Evolutionary conservation across 2,113 vertebrate genomes (phyloP), one percentile per base, ranked within the genome.

Genomic region (Sander vitreus): DNA sequence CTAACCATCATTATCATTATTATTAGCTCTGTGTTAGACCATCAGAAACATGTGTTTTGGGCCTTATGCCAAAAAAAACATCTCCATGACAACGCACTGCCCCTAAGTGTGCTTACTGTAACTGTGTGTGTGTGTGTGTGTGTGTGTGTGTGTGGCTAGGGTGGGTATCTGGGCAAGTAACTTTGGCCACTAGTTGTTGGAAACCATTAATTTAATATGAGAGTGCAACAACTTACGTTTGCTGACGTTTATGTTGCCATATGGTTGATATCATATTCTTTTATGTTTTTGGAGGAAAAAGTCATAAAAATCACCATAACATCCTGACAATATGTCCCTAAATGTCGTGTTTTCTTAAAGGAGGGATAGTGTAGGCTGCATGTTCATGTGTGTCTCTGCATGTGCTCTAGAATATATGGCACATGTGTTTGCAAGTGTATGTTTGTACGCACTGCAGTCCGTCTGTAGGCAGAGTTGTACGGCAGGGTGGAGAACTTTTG

Each of bases 21-120:
- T 80, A 87, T 84, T 87, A 85, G 66, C 67, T 78, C 23, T 30
- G 57, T 65, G 21, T 77, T 50, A n/a, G 55, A 77, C 73, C 78
- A 82, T 86, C 79, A 91, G 63, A 81, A 81, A 81, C 62, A 78
- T 74, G 47, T 84, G 78, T 76, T 81, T 87, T 30, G 63, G 79
- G 76, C 13, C 0, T n/a, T 1, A 12, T 51, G 71, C 73, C 82
- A 83, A 85, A 55, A 54, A 76, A 79, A 90, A 83, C 58, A 76
- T 79, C 81, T 66, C 75, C 50, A 76, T 78, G 75, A 76, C 64
- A 62, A 73, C 78, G 1, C 13, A 39, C 59, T 64, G 62, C 55
- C 27, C 48, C 43, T 33, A 14, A 36, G 73, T 66, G 43, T 51
- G 63, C 23, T 58, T 27, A n/a, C 48, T 86, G 36, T 63, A 64